Percentiles rank a stretch among this genome's conserved stretches.
These are phyloP conservation scores for Pardosa pseudoannulata DNA, from an alignment of 2,888 invertebrate species.

Conservation along the genomic window DNA sequence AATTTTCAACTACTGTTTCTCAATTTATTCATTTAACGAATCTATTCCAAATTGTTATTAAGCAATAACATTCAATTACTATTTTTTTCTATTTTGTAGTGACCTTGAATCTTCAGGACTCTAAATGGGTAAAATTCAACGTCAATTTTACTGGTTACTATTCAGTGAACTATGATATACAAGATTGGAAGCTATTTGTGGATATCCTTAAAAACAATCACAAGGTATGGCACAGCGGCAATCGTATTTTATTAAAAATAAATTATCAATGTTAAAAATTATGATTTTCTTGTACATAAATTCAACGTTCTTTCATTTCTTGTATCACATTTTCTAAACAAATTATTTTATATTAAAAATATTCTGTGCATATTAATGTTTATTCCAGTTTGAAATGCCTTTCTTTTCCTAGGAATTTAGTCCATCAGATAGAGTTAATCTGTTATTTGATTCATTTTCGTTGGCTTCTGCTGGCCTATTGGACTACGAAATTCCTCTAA, in stretches of 20 bases:
- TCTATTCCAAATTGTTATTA: no score
- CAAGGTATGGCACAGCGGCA: conserved; percentile 29
- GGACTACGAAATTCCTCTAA: conserved; percentile 43
- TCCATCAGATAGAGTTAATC: conserved; percentile 58
- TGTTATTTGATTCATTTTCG: conserved; percentile 59
- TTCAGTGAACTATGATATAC: conserved; percentile 49
- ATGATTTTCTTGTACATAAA: no score
- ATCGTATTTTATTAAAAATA: no score
- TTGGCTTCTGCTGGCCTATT: conserved; percentile 51
- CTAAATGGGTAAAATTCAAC: conserved; percentile 64
- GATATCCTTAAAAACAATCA: conserved; percentile 40
- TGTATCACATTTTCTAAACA: no score
- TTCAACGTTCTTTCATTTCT: no score
- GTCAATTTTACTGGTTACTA: conserved; percentile 54
- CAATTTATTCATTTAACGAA: no score
- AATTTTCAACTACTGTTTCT: no score
- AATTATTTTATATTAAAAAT: no score
- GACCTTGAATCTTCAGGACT: conserved; percentile 15
- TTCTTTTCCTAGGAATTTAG: conserved; percentile 29
- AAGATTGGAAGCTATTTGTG: conserved; percentile 39
- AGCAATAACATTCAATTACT: no score
- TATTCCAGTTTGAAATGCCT: no score
- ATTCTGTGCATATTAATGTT: background rate
- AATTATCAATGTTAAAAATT: no score
- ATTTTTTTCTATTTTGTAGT: conserved; percentile 37